Conservation (phyloP, 2,113 vertebrate species). For the Astatotilapia flaviijosephi region DNA sequence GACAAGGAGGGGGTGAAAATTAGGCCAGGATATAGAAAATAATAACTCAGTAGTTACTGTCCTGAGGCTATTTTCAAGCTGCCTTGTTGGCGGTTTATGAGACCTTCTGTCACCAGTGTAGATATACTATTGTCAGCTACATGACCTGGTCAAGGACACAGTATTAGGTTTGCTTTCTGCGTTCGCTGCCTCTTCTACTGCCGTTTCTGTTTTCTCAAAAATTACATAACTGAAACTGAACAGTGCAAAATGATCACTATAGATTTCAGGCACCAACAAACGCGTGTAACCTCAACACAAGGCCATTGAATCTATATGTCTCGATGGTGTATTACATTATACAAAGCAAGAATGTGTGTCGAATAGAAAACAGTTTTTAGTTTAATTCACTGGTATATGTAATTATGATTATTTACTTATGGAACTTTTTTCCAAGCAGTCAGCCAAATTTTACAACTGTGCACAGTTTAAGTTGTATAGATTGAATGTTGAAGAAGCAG, state of each 20-base stretch:
- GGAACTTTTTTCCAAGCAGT: not conserved
- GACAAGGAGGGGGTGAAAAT: not conserved
- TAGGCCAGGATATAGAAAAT: not conserved
- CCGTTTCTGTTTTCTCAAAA: not conserved
- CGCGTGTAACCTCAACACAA: not conserved
- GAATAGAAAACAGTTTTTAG: not conserved
- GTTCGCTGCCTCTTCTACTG: not conserved
- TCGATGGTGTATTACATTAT: not conserved
- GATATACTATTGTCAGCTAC: not conserved
- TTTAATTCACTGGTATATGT: not conserved
- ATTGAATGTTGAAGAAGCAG: slow-evolving; percentile 85
- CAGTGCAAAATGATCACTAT: not conserved
- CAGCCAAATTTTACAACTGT: slow-evolving; percentile 49
- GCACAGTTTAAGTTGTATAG: slow-evolving; percentile 75
- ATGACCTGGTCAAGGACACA: slow-evolving; percentile 11
- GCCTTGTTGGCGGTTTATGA: not conserved
- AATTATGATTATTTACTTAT: not conserved
- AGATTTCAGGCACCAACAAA: not conserved
- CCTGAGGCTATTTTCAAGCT: not conserved
- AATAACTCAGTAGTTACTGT: not conserved
- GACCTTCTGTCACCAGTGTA: not conserved
- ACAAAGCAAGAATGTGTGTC: not conserved
- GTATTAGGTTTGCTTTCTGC: not conserved
- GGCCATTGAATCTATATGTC: not conserved
- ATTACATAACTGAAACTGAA: not conserved